Evolutionary conservation across 2,797 vertebrate species (phyloP).

Genomic region (Anabacerthia variegaticeps): DNA sequence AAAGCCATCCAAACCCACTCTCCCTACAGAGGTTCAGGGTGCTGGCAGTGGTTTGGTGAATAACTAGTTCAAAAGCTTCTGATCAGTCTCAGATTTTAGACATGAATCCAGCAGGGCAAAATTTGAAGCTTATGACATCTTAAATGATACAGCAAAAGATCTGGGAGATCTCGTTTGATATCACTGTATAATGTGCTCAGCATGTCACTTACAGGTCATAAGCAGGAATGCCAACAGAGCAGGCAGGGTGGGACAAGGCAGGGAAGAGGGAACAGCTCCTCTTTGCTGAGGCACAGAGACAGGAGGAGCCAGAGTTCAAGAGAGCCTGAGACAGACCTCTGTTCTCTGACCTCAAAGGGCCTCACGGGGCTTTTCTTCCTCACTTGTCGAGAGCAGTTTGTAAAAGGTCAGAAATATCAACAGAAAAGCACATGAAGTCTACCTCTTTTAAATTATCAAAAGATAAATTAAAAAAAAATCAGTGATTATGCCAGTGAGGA

Average conservation of each 20-base stretch:
- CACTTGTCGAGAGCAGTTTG: background rate
- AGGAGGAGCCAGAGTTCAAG: background rate
- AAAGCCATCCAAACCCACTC: background rate
- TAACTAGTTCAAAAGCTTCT: background rate
- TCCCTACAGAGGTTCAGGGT: background rate
- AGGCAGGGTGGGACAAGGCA: background rate
- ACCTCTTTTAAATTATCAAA: background rate
- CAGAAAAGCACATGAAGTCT: background rate
- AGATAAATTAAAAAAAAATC: background rate
- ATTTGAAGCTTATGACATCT: background rate
- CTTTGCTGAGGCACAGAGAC: background rate
- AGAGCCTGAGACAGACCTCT: background rate
- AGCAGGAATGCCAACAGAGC: background rate
- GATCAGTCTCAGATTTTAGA: background rate
- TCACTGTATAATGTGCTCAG: background rate
- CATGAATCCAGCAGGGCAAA: background rate
- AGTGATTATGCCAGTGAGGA: background rate
- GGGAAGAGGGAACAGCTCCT: background rate
- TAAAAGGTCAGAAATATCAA: background rate
- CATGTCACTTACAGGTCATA: background rate
- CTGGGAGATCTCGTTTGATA: background rate
- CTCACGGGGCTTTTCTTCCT: background rate
- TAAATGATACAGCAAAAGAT: background rate
- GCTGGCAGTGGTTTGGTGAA: background rate
- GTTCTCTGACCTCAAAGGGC: background rate